Evolutionary conservation across 2,888 invertebrate genomes (phyloP).

Genomic region (Eupithecia insigniata): DNA sequence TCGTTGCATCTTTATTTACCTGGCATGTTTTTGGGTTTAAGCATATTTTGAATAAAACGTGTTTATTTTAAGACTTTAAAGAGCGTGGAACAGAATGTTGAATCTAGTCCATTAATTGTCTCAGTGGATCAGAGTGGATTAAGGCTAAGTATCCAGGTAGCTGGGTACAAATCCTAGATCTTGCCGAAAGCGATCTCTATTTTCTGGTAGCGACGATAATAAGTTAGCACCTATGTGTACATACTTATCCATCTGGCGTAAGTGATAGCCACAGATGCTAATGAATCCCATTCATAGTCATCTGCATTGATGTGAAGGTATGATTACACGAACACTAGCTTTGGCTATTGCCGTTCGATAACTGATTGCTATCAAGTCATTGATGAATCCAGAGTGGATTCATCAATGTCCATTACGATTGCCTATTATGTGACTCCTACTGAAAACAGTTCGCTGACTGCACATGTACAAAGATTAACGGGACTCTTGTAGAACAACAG

Average conservation of each 20-base stretch:
- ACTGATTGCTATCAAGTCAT: slow-evolving; percentile 27
- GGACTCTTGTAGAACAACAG: slow-evolving; percentile 48
- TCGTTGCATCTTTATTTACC: not conserved
- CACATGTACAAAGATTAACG: not conserved
- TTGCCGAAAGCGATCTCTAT: not conserved
- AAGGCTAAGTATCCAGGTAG: not conserved
- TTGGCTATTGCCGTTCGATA: slow-evolving; percentile 41
- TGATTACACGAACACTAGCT: slow-evolving; percentile 60
- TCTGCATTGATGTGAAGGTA: slow-evolving; percentile 73
- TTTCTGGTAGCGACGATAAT: not conserved
- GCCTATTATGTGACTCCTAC: not conserved
- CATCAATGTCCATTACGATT: slow-evolving; percentile 8
- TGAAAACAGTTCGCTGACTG: not conserved
- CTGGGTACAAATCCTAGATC: not conserved
- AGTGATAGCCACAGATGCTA: slow-evolving; percentile 58
- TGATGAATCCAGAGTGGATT: slow-evolving; percentile 23
- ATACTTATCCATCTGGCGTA: not conserved
- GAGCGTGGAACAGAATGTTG: too few species aligned
- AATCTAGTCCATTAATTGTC: too few species aligned
- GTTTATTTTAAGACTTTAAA: not conserved
- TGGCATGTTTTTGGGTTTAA: not conserved
- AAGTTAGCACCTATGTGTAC: not conserved
- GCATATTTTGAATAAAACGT: not conserved
- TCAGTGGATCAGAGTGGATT: too few species aligned
- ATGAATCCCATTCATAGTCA: slow-evolving; percentile 78